These are phyloP conservation scores for Myotis daubentonii DNA, from an alignment of 2,797 vertebrate species.

Conservation along the genomic window DNA sequence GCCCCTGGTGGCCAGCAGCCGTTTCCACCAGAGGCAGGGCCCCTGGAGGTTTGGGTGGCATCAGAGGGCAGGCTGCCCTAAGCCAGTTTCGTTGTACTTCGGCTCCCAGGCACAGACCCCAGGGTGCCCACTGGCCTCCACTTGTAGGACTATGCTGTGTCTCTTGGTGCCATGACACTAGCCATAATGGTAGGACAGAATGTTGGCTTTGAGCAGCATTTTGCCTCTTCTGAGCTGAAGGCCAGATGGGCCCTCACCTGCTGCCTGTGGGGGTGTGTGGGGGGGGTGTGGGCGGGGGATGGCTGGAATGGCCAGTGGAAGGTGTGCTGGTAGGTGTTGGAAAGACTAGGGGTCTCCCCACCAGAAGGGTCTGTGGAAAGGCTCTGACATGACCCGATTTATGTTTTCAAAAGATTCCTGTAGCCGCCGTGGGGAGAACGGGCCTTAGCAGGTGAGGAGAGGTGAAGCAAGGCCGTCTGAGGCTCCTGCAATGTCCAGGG, in stretches of 20 bases:
- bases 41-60: neutral
- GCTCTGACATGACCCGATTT: neutral
- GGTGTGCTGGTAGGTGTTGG: neutral
- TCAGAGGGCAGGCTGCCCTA: neutral
- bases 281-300: neutral
- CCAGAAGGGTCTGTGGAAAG: neutral
- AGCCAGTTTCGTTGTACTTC: neutral
- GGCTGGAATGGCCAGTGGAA: neutral
- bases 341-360: neutral
- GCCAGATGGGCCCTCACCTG: neutral
- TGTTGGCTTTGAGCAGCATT: neutral
- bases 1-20: fast-evolving
- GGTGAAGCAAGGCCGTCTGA: neutral
- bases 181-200: constrained; percentile 53
- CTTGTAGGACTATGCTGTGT: constrained; percentile 51
- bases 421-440: neutral
- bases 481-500: neutral
- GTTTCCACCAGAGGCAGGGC: neutral
- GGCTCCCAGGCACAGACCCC: neutral
- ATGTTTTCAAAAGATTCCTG: neutral
- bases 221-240: fast-evolving
- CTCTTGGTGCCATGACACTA: constrained; percentile 33
- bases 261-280: fast-evolving
- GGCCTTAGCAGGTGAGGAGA: neutral
- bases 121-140: neutral